A percentile compares a stretch with the other conserved stretches of the same genome.
Conservation (phyloP, 2,113 vertebrate species). For the Regulus satrapa region DNA sequence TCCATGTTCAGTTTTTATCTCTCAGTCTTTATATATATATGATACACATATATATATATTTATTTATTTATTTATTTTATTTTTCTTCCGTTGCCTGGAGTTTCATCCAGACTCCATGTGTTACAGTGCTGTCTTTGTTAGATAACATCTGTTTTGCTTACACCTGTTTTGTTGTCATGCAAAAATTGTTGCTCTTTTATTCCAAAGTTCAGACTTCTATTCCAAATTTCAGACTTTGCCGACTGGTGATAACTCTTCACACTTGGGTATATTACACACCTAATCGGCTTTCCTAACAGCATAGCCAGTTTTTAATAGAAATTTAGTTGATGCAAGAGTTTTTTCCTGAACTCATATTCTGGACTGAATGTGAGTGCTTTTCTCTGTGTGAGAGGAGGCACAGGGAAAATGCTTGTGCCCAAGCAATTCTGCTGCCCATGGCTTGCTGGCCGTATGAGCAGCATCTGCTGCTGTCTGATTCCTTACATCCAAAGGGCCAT, state of each 20-base stretch:
- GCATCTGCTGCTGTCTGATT: not conserved
- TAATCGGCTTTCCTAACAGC: not conserved
- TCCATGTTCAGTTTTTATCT: constrained; percentile 1
- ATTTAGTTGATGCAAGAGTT: not conserved
- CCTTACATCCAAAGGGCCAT: not conserved
- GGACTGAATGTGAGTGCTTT: not conserved
- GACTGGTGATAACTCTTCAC: not conserved
- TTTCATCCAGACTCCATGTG: not conserved
- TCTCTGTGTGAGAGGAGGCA: not conserved
- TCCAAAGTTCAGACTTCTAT: not conserved
- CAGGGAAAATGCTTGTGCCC: not conserved
- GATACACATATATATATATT: not conserved
- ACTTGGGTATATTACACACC: not conserved
- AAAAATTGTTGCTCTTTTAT: not conserved
- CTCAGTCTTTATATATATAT: constrained; percentile 10
- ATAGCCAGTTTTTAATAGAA: not conserved
- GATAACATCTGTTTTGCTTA: constrained; percentile 4
- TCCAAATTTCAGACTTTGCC: not conserved
- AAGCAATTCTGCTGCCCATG: not conserved
- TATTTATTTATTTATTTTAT: not conserved
- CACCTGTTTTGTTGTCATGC: constrained; percentile 14
- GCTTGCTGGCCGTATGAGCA: not conserved
- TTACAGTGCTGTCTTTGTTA: not conserved
- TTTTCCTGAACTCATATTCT: not conserved
- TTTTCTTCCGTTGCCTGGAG: not conserved